phyloP scores from a whole-genome alignment of 1,140 invertebrate species.

The Eufriesea mexicana region DNA sequence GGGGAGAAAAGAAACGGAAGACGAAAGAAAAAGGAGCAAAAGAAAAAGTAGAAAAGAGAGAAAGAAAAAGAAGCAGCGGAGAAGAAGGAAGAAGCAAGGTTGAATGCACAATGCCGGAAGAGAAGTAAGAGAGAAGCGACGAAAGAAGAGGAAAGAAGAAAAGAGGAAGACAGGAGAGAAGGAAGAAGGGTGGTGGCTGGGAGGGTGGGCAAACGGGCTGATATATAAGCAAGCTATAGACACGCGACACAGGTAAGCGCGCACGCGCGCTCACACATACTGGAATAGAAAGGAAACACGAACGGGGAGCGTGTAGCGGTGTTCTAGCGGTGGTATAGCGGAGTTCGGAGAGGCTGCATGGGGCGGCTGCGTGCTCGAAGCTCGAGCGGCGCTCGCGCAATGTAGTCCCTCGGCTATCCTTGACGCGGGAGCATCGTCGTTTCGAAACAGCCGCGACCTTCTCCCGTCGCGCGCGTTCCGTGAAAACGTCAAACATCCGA shows the following conservation, averaged over 20 bases:
- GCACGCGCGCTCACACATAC: constrained; percentile 25
- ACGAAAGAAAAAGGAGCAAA: constrained; percentile 2
- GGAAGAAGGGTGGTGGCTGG: constrained; percentile 52
- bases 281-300: background rate
- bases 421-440: constrained; percentile 75
- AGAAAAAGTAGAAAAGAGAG: background rate
- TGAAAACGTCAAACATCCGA: constrained; percentile 19
- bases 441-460: constrained; percentile 70
- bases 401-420: constrained; percentile 77
- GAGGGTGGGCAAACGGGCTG: constrained; percentile 39
- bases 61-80: background rate
- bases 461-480: constrained; percentile 59
- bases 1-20: background rate
- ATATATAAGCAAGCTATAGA: constrained; percentile 55
- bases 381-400: constrained; percentile 76
- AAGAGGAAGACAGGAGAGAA: background rate
- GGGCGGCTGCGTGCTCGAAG: constrained; percentile 75
- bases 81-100: background rate
- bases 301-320: background rate
- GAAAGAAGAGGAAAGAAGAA: too few relatives aligned
- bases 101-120: constrained; percentile 12
- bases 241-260: constrained; percentile 36
- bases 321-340: background rate
- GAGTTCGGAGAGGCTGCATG: constrained; percentile 55
- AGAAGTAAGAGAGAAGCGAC: background rate